Evolutionary conservation across 2,888 invertebrate species (phyloP), one percentile per base, ranked within the genome.

Genomic region (Tipula lateralis): DNA sequence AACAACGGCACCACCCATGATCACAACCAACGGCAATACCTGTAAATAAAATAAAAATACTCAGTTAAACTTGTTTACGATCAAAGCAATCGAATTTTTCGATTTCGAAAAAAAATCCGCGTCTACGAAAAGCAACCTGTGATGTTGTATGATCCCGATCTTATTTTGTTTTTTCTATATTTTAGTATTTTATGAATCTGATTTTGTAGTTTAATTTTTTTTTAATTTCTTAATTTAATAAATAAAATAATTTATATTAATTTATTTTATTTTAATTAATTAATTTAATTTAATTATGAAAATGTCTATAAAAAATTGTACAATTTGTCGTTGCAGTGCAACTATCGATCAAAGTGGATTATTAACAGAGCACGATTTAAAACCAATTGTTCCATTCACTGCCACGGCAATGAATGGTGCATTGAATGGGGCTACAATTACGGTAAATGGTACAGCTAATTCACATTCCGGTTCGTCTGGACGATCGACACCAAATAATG

Each of bases 391-490:
- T 7, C 36, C 81, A 30, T 44, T 83, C 29, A 50, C 32, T 39
- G 29, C 80, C 82, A 39, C 80, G 80, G 85, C 32, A 36, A 83
- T 87, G 83, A 87, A 87, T 87, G 87, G 87, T 29, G 86, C 85
- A 85, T 85, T 85, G 66, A 83, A 50, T 85, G 84, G 85, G 83
- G 66, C 66, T 66, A 85, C 84, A 84, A 85, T 84, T 44, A 85
- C 86, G 83, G 85, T 86, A 50, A 86, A 87, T 83, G 86, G 86
- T 66, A 85, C 87, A 86, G 90, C 91, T 86, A 91, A 91, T 87
- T 92, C 93, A 87, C 92, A 93, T 87, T 92, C 92, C 83, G 90
- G 91, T 85, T 95, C 95, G 84, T 95, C 95, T 24, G 95, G 95
- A 9, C 93, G 95, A 86, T 95, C 95, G 85, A 95, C 95, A 83